Base-by-base conservation (phyloP, 1,140 invertebrate species). In the Octopus bimaculoides region DNA sequence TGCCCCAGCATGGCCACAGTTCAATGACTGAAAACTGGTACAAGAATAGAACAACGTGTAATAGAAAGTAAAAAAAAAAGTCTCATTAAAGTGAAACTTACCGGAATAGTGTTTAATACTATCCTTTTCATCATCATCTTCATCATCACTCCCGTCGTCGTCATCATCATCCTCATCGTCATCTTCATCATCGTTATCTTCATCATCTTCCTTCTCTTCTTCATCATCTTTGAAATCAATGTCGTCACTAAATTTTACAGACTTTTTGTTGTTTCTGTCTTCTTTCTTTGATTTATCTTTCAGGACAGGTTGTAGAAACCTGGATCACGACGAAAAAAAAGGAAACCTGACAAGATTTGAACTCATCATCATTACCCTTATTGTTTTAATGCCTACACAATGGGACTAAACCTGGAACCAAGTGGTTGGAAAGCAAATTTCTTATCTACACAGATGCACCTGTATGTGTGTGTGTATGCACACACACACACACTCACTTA, bases 111-210 rank as follows among this genome's bases (percentile, higher is more conserved):
- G 14, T 71, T 14, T 12, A 71, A 71, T 71, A 71, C 87, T 82
- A 20, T 83, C 82, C 54, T 85, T 83, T 69, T 87, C 86, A 78
- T 93, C 81, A 26, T 87, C 88, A 92, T 93, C 92, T 90, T 95
- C 95, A 85, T 95, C 95, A 71, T 96, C 91, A 89, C 95, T 95
- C 90, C 79, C 61, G 1, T 85, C 83, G 54, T 86, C 83, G 12
- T 84, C 81, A 66, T 82, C 61, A 12, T 80, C 80, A 12, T 79
- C 73, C 5, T 83, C 85, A 78, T 85, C 82, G 54, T 86, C 82
- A 52, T 81, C 83, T 78, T 88, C 82, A 55, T 87, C 84, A 77
- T 86, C 84, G 77, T 88, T 80, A 71, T 87, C 85, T 79, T 85
- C 87, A 71, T 81, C 79, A 66, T 89, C 86, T 66, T 90, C 82